phyloP scores from a whole-genome alignment of 1,140 invertebrate genomes.

The Lutraria rhynchaena region DNA sequence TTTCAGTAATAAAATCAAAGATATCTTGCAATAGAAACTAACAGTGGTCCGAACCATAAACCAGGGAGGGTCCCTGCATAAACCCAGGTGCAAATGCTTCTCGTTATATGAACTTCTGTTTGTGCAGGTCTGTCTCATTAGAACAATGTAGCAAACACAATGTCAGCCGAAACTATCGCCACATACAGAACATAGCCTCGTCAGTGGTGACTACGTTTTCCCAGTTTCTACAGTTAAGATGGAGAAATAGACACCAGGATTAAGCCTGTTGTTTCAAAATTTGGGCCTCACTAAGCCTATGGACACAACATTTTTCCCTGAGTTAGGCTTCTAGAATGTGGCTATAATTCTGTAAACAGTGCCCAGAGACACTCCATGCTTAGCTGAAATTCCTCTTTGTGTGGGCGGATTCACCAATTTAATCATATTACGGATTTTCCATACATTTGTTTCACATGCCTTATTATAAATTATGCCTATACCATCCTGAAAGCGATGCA shows the following conservation, averaged over 20 bases:
- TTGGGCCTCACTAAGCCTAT: slow-evolving; percentile 33
- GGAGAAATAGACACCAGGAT: slow-evolving; percentile 5
- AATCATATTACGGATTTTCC: background rate
- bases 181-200: too few species aligned
- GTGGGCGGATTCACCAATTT: slow-evolving; percentile 3
- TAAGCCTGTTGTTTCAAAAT: slow-evolving; percentile 26
- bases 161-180: background rate
- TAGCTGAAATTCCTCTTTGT: background rate
- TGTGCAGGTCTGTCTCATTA: background rate
- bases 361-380: background rate
- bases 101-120: background rate
- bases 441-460: background rate
- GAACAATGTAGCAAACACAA: background rate
- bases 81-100: background rate
- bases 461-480: background rate
- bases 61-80: too few species aligned
- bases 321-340: slow-evolving; percentile 4
- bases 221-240: slow-evolving; percentile 19
- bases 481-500: slow-evolving; percentile 24
- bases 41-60: background rate
- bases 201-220: too few species aligned
- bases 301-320: slow-evolving; percentile 19
- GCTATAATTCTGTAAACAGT: slow-evolving; percentile 12
- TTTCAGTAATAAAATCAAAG: background rate
- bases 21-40: background rate